Conservation (phyloP, 2,113 vertebrate species). For the Ailuropoda melanoleuca region DNA sequence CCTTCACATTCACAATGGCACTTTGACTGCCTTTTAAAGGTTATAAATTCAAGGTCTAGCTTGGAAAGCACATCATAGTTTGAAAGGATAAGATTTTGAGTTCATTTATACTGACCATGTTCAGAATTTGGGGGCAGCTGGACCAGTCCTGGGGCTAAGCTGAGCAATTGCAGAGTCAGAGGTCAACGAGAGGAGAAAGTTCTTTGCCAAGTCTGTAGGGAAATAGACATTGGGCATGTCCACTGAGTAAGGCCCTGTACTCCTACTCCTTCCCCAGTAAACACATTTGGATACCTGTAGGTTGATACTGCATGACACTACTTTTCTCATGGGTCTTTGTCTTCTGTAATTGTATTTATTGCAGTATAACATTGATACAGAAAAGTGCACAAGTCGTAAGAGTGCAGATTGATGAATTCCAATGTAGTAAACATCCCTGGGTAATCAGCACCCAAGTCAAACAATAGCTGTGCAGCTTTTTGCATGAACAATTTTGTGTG, state of each 20-base stretch:
- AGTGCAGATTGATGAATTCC: neutral
- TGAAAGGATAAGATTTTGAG: neutral
- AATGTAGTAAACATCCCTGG: no score
- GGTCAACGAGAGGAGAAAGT: neutral
- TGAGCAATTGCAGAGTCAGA: neutral
- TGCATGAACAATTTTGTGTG: neutral
- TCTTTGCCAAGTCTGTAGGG: neutral
- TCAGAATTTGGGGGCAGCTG: neutral
- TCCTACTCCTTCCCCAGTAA: neutral
- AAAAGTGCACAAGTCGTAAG: neutral
- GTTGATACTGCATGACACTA: accelerated
- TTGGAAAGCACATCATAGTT: neutral
- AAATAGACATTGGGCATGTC: neutral
- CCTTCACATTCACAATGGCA: neutral
- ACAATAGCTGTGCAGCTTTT: neutral
- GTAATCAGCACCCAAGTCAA: neutral
- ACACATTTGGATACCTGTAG: neutral
- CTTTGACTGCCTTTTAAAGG: neutral
- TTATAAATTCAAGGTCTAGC: neutral
- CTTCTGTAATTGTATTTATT: neutral
- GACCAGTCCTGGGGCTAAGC: neutral
- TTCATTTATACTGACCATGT: neutral
- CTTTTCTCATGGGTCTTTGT: neutral
- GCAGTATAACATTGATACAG: neutral
- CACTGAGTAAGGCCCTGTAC: neutral